phyloP scores from a whole-genome alignment of 2,888 invertebrate genomes.

The Drosophila flavopinicola region DNA sequence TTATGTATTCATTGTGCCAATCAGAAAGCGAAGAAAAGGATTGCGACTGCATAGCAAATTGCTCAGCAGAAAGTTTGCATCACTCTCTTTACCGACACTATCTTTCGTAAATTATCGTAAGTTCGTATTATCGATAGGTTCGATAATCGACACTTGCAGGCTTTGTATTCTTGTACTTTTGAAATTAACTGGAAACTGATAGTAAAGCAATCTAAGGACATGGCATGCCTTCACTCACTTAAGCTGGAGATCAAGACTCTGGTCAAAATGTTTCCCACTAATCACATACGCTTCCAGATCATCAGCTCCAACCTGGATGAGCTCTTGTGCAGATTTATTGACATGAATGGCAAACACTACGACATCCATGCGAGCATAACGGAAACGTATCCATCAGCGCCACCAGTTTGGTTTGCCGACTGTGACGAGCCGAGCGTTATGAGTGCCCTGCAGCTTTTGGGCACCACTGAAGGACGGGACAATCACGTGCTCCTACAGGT shows the following conservation, averaged over 20 bases:
- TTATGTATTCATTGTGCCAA: too few relatives aligned
- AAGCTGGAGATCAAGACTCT: constrained; percentile 99
- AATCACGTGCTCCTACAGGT: constrained; percentile 93
- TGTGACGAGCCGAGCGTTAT: constrained; percentile 97
- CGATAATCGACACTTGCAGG: not conserved
- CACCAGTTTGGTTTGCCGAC: constrained; percentile 99
- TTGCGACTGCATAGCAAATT: too few relatives aligned
- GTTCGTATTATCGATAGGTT: not conserved
- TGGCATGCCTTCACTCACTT: constrained; percentile 96
- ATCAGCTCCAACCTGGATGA: constrained; percentile 99
- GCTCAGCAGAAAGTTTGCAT: too few relatives aligned
- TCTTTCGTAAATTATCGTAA: not conserved
- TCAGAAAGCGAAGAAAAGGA: too few relatives aligned
- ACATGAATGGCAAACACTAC: constrained; percentile 96
- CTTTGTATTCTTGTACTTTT: too few relatives aligned
- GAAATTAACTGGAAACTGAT: too few relatives aligned
- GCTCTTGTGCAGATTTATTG: constrained; percentile 98
- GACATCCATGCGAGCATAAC: constrained; percentile 99
- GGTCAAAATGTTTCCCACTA: constrained; percentile 96
- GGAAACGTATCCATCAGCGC: constrained; percentile 97
- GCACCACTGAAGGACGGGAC: constrained; percentile 94
- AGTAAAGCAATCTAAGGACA: constrained; percentile 26
- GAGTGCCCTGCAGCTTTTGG: constrained; percentile 96
- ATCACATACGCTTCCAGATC: constrained; percentile 98
- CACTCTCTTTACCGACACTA: not conserved